Evolutionary conservation across 2,797 vertebrate genomes (phyloP).

Genomic region (Galagoides demidoff): DNA sequence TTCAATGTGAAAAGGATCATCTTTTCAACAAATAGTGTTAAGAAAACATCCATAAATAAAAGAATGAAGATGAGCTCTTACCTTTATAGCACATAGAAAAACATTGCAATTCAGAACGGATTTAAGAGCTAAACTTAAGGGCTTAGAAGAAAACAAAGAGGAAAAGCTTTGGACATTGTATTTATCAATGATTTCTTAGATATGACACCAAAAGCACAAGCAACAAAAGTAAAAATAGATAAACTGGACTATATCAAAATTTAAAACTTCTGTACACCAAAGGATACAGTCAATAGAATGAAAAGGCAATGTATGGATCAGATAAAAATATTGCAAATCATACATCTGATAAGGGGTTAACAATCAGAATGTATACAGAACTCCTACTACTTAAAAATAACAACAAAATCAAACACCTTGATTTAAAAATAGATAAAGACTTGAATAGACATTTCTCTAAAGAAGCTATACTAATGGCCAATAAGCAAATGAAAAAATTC

Average conservation of each 20-base stretch:
- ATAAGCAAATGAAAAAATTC: neutral
- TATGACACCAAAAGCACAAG: neutral
- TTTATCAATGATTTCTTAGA: constrained; percentile 3
- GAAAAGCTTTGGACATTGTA: neutral
- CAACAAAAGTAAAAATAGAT: constrained; percentile 9
- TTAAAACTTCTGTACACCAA: neutral
- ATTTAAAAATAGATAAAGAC: neutral
- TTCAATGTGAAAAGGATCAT: neutral
- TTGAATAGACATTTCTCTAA: neutral
- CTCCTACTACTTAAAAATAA: neutral
- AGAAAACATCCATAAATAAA: neutral
- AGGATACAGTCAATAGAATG: neutral
- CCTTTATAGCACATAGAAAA: neutral
- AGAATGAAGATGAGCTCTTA: neutral
- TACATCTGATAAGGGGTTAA: neutral
- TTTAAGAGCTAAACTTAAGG: neutral
- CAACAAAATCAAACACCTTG: neutral
- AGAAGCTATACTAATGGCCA: neutral
- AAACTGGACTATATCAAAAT: neutral
- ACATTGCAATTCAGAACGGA: neutral
- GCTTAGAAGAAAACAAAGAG: neutral
- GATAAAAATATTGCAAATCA: neutral
- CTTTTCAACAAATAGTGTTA: neutral
- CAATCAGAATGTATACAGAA: neutral
- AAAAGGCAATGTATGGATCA: neutral